Evolutionary conservation across 1,140 invertebrate genomes (phyloP).

Genomic region (Cyrtorhinus lividipennis): DNA sequence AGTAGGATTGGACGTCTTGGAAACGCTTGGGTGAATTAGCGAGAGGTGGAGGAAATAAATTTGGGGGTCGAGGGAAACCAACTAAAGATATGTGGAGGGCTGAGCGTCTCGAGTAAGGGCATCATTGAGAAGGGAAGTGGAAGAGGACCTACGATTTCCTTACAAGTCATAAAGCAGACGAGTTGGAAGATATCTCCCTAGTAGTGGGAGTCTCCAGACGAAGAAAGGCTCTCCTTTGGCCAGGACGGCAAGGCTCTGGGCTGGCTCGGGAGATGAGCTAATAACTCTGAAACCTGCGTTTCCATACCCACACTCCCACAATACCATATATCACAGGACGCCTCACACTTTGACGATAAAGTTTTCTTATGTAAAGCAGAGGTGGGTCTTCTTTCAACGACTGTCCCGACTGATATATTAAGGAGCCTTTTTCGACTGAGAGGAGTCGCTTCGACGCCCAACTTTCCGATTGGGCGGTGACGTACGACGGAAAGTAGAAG

Average conservation of each 20-base stretch:
- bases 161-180: slow-evolving; percentile 17
- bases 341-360: slow-evolving; percentile 6
- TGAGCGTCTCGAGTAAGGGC: neutral
- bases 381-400: neutral
- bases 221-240: too few species aligned
- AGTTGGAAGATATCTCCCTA: neutral
- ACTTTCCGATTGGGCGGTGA: neutral
- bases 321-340: slow-evolving; percentile 1
- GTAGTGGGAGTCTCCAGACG: too few species aligned
- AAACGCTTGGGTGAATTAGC: neutral
- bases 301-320: neutral
- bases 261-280: neutral
- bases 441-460: neutral
- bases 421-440: neutral
- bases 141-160: slow-evolving; percentile 10
- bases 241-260: too few species aligned
- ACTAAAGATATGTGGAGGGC: neutral
- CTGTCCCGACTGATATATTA: neutral
- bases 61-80: neutral
- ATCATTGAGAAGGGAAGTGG: too few species aligned
- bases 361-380: slow-evolving; percentile 17
- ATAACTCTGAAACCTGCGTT: slow-evolving; percentile 8
- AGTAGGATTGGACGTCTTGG: too few species aligned
- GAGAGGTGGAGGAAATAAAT: neutral
- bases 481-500: neutral